These are phyloP conservation scores for Hippasteria phrygiana DNA, from an alignment of 53 echinoderm and acorn worm species.

Conservation along the genomic window DNA sequence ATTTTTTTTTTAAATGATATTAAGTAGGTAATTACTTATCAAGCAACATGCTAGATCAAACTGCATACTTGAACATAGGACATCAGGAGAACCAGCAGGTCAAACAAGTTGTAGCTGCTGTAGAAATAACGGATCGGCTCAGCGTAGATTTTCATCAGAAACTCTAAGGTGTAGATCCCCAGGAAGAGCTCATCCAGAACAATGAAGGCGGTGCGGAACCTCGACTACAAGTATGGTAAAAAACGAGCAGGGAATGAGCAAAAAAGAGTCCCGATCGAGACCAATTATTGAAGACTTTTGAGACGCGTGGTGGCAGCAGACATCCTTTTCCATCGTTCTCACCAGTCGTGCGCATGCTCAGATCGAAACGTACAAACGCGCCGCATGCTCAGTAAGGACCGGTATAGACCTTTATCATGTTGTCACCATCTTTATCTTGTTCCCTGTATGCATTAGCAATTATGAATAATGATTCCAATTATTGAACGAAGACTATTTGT, in stretches of 20 bases:
- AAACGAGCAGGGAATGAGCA: neutral
- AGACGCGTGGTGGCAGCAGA: no score
- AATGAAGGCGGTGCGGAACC: slow-evolving; percentile 76
- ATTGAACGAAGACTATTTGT: no score
- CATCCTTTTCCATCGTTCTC: no score
- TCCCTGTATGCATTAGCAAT: no score
- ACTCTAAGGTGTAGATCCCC: slow-evolving; percentile 92
- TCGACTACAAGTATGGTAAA: neutral
- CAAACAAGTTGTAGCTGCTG: slow-evolving; percentile 96
- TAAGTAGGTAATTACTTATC: no score
- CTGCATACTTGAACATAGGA: slow-evolving; percentile 82
- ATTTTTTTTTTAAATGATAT: no score
- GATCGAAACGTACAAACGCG: no score
- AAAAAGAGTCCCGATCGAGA: neutral
- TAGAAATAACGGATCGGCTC: slow-evolving; percentile 94
- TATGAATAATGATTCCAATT: no score
- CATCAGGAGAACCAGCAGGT: slow-evolving; percentile 87
- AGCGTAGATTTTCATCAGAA: slow-evolving; percentile 96
- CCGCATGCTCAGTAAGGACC: no score
- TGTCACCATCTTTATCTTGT: no score
- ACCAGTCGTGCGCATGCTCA: no score
- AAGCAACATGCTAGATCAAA: neutral
- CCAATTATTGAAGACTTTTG: neutral
- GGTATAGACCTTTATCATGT: no score
- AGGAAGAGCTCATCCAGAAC: slow-evolving; percentile 87